These are phyloP conservation scores for Chlorospingus flavigularis DNA, from an alignment of 2,797 vertebrate genomes.

Conservation along the genomic window DNA sequence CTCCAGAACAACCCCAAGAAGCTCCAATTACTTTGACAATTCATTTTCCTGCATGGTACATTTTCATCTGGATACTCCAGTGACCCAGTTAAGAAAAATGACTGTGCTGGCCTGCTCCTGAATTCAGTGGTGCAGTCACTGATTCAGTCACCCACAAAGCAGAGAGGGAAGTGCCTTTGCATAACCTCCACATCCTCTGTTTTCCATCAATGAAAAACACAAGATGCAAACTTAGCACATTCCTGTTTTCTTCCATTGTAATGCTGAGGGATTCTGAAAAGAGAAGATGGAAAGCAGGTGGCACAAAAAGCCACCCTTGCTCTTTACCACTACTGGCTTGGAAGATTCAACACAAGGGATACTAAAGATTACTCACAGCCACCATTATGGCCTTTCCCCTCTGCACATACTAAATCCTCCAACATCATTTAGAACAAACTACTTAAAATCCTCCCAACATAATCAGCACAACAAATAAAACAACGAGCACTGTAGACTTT, in stretches of 20 bases:
- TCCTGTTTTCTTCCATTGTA: not conserved
- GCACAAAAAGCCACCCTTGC: not conserved
- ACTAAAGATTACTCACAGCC: not conserved
- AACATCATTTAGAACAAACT: not conserved
- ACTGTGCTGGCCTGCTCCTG: not conserved
- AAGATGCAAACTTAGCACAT: not conserved
- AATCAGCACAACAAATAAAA: slow-evolving; percentile 4
- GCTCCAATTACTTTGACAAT: not conserved
- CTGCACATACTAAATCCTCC: not conserved
- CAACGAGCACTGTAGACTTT: not conserved
- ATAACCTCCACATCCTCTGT: not conserved
- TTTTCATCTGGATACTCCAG: not conserved
- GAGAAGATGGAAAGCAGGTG: not conserved
- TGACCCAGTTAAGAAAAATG: not conserved
- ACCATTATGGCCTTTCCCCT: not conserved
- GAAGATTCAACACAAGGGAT: not conserved
- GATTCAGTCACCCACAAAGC: not conserved
- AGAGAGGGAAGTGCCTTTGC: not conserved
- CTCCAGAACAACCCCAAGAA: not conserved
- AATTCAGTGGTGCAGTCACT: not conserved
- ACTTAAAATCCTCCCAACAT: not conserved
- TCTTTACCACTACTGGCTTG: not conserved
- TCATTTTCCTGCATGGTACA: not conserved
- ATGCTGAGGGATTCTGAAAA: not conserved
- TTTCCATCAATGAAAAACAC: not conserved